Evolutionary conservation across 2,113 vertebrate genomes (phyloP), one percentile per base, ranked within the genome.

Genomic region (Collichthys lucidus): DNA sequence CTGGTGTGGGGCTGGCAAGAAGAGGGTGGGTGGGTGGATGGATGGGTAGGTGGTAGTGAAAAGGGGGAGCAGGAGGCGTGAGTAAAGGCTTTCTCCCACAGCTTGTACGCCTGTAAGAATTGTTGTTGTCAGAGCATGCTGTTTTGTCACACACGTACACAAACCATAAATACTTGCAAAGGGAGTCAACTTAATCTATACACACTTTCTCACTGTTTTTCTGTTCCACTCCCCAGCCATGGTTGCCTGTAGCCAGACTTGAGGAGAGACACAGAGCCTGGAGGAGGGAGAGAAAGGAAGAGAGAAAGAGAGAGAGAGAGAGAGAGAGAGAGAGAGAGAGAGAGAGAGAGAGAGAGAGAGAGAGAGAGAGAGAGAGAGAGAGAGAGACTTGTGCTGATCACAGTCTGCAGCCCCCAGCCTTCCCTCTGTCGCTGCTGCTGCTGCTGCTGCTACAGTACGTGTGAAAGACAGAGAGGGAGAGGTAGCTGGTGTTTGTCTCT

Each of bases 11-110:
- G 90, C 90, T 89, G 89, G 88, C 71, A 84, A 81, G 84, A 66
- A 53, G 79, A 82, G 52, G 75, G 74, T 46, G 83, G 81, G 57
- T 74, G 67, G 53, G 11, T 60, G 61, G 80, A 71, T 78, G 80
- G 73, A 64, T 70, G 40, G 82, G 77, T 64, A 63, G 87, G 82
- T 82, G 92, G 85, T 84, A 84, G 65, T 79, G 84, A 64, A 79
- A 87, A 82, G 66, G 78, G 84, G 81, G 86, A 77, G 89, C 90
- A 93, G 92, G 90, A 81, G 84, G 94, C 94, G 95, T 94, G 94
- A 92, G 94, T 92, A 90, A 86, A 83, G 42, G 40, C 94, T 94
- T 85, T 70, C 91, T 93, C 71, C 86, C 83, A 82, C 83, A 24
- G 73, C 76, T 42, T 65, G 73, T 56, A 68, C 15, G 84, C 85